Conservation (phyloP, 2,113 vertebrate species). For the Brienomyrus longianalis region DNA sequence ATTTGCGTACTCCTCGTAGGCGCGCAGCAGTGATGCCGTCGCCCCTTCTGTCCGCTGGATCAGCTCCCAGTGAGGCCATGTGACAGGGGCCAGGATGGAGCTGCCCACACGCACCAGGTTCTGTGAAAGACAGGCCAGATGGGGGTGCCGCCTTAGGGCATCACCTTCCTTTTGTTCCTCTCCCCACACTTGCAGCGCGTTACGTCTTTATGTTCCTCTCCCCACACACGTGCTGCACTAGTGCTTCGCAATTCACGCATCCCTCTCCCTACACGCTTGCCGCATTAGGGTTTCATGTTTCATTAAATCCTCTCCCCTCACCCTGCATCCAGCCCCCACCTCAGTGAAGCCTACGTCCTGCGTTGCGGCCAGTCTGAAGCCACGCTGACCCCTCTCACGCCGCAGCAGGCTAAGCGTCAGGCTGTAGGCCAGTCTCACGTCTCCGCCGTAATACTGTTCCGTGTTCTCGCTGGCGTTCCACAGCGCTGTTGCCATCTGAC, state of each 20-base stretch:
- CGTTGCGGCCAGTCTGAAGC: constrained; percentile 82
- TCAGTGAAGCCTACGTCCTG: constrained; percentile 91
- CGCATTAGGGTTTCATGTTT: not conserved
- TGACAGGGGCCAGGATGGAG: constrained; percentile 70
- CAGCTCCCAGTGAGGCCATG: constrained; percentile 81
- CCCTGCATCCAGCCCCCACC: constrained; percentile 50
- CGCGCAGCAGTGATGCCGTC: constrained; percentile 74
- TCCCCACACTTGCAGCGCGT: not conserved
- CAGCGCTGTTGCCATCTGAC: constrained; percentile 65
- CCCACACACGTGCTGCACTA: too few relatives aligned
- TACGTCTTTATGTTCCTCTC: too few relatives aligned
- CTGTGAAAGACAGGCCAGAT: constrained; percentile 45
- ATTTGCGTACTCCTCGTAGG: constrained; percentile 83
- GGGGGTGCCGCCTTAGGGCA: not conserved
- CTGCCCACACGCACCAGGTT: constrained; percentile 87
- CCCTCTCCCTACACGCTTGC: not conserved
- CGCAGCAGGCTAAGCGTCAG: constrained; percentile 72
- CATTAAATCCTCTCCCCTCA: not conserved
- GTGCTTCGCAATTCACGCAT: too few relatives aligned
- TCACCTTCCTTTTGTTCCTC: not conserved
- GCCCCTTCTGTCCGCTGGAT: constrained; percentile 88
- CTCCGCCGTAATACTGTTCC: constrained; percentile 72
- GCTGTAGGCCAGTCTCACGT: constrained; percentile 76
- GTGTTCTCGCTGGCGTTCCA: constrained; percentile 72
- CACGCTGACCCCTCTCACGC: constrained; percentile 77